Conservation (phyloP, 2,113 vertebrate genomes). For the Vimba vimba region DNA sequence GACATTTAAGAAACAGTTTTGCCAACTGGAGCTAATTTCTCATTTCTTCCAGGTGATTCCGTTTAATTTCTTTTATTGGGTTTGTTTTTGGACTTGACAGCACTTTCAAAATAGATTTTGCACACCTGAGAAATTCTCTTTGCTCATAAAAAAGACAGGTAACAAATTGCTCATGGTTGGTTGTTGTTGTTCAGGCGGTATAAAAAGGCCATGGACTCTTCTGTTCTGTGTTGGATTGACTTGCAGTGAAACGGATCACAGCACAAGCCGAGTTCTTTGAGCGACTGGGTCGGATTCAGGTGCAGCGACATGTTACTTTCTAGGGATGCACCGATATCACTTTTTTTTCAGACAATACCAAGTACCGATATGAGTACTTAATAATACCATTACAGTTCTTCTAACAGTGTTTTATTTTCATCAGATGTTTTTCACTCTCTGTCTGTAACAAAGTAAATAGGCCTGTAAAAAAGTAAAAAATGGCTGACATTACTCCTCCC, state of each 20-base stretch:
- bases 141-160: constrained; percentile 35
- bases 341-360: too few species aligned
- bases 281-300: not conserved
- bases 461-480: too few species aligned
- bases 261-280: not conserved
- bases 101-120: constrained; percentile 30
- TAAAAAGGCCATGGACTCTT: constrained; percentile 18
- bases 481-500: too few species aligned
- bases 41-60: not conserved
- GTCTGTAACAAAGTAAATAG: too few species aligned
- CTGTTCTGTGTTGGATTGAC: constrained; percentile 12
- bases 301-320: not conserved
- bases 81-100: constrained; percentile 13
- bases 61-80: not conserved
- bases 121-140: constrained; percentile 41
- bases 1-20: constrained; percentile 22
- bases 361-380: too few species aligned
- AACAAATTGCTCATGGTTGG: constrained; percentile 38
- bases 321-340: too few species aligned
- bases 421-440: too few species aligned
- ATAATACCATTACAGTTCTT: too few species aligned
- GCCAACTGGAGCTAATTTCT: not conserved
- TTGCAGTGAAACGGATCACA: not conserved
- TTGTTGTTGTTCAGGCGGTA: constrained; percentile 32
- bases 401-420: too few species aligned